Evolutionary conservation across 92 coral and sea anemone genomes (phyloP), one percentile per base, ranked within the genome.

Genomic region (Epizoanthus scotinus): DNA sequence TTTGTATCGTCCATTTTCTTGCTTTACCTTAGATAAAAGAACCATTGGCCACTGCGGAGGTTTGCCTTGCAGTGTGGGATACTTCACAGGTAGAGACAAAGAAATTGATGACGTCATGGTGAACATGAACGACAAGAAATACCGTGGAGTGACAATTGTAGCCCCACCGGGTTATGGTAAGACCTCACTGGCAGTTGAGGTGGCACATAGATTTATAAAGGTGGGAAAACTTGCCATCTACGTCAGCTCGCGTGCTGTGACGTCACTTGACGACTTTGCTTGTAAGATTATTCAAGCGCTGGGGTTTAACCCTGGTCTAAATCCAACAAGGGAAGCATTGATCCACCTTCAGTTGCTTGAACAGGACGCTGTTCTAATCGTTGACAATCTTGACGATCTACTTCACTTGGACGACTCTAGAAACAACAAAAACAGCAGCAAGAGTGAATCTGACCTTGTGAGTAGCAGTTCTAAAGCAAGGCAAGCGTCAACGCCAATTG

Each of bases 351-450:
- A 60, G n/a, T 47, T 42, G 8, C 82, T 52, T 20, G 49, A 60
- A 5, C 42, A 27, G 61, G 62, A 50, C 47, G 70, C 66, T 29
- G 44, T 87, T 14, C 79, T 87, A 6, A 59, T 87, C 15, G 38
- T 83, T 3, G 86, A 87, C 26, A 87, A 82, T 63, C 47, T 87
- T 49, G 90, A 87, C 18, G 82, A 77, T 0, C 53, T 87, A 82
- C 73, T 74, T 8, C 79, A 87, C 62, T 15, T 82, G 14, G 78
- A 28, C 29, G 54, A 47, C 52, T 2, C 15, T 47, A 47, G 21
- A 66, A 4, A 28, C 49, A 17, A 36, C 12, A 29, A 66, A 6
- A 62, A 78, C 67, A 6, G 52, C 8, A 52, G 9, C 2, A 49
- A 15, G 50, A 15, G 4, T 1, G 26, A 13, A 15, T 10, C 78